Conservation (phyloP, 1,140 invertebrate species). For the Pogonomyrmex californicus region DNA sequence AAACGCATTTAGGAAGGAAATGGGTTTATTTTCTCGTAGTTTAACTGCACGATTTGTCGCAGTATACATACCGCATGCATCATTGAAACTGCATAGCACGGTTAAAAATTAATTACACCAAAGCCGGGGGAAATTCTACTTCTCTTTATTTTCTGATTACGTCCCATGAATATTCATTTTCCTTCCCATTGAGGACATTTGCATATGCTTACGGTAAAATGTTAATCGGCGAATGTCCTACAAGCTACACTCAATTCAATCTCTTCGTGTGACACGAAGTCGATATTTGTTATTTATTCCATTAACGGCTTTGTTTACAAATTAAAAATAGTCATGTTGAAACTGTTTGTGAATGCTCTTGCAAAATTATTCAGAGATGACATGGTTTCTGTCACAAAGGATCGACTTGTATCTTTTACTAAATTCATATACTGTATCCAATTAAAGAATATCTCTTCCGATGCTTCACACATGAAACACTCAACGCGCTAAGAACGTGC, state of each 20-base stretch:
- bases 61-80: not conserved
- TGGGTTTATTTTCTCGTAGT: not conserved
- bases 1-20: not conserved
- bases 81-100: constrained; percentile 29
- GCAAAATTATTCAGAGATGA: not conserved
- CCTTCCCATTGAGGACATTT: constrained; percentile 32
- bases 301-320: not conserved
- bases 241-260: constrained; percentile 32
- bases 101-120: constrained; percentile 55
- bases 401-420: not conserved
- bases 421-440: not conserved
- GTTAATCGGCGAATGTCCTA: constrained; percentile 51
- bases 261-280: constrained; percentile 12
- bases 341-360: not conserved
- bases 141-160: constrained; percentile 58
- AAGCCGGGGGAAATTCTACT: constrained; percentile 1
- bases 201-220: constrained; percentile 49
- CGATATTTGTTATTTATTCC: constrained; percentile 15
- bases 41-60: constrained; percentile 43
- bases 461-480: not conserved
- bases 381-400: not conserved
- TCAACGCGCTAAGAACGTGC: not conserved
- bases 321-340: constrained; percentile 6
- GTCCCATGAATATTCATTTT: constrained; percentile 51
- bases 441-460: not conserved